Evolutionary conservation across 2,888 invertebrate species (phyloP).

Genomic region (Steromphala cineraria): DNA sequence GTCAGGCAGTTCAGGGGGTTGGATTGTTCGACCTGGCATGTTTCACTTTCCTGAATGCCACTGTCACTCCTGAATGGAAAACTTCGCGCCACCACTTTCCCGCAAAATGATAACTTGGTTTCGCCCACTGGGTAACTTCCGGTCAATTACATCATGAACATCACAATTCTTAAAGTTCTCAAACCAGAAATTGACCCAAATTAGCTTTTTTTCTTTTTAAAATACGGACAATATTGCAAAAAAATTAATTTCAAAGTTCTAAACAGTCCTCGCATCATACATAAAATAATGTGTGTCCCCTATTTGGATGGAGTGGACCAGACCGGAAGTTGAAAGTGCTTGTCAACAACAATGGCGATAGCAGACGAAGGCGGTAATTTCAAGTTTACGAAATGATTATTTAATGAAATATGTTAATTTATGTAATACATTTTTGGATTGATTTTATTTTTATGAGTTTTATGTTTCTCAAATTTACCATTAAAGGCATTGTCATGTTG

Average conservation of each 20-base stretch:
- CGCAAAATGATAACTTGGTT: not conserved
- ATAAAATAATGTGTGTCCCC: too few species aligned
- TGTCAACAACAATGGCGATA: not conserved
- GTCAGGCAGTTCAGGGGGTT: not conserved
- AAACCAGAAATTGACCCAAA: too few species aligned
- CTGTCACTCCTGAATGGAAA: not conserved
- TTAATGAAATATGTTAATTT: too few species aligned
- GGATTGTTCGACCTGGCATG: not conserved
- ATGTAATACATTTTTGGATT: too few species aligned
- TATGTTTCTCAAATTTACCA: too few species aligned
- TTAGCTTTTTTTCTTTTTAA: too few species aligned
- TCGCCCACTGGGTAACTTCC: not conserved
- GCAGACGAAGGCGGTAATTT: not conserved
- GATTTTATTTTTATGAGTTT: too few species aligned
- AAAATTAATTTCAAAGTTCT: too few species aligned
- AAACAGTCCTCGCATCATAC: too few species aligned
- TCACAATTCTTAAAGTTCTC: too few species aligned
- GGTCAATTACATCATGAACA: not conserved
- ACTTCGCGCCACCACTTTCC: not conserved
- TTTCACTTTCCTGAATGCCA: not conserved
- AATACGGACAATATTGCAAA: too few species aligned
- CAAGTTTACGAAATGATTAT: not conserved
- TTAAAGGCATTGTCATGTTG: too few species aligned
- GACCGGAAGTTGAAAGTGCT: slow-evolving; percentile 30
- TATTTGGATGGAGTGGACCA: slow-evolving; percentile 3